Percentiles rank a stretch among this genome's conserved stretches.
Conservation (phyloP, 2,888 invertebrate genomes). For the Plagodis dolabraria region DNA sequence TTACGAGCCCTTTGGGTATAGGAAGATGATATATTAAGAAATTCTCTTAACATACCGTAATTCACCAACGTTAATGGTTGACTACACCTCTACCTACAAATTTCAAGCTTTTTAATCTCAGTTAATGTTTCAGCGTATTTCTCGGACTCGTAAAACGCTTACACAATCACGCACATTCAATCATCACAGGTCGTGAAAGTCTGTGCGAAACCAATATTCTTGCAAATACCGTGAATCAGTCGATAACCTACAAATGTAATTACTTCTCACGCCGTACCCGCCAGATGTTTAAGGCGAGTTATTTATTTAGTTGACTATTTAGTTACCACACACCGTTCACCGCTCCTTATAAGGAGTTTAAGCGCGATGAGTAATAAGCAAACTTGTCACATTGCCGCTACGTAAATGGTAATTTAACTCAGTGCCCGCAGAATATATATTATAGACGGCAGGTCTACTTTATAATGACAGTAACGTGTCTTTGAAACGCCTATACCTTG, state of each 20-base stretch:
- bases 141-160: no score
- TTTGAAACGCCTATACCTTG: not conserved
- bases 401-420: slow-evolving; percentile 39
- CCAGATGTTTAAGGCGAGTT: slow-evolving; percentile 26
- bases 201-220: not conserved
- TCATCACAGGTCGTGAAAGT: no score
- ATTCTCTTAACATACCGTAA: no score
- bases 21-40: no score
- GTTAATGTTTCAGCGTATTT: no score
- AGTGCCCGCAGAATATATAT: slow-evolving; percentile 2
- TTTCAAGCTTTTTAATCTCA: no score
- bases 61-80: no score
- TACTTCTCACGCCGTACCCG: slow-evolving; percentile 24
- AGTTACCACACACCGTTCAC: slow-evolving; percentile 21
- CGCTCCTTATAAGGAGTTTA: slow-evolving; percentile 30
- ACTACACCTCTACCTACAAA: no score
- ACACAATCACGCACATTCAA: no score
- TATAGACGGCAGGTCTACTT: not conserved
- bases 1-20: no score
- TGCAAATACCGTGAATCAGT: slow-evolving; percentile 20
- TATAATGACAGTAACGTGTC: not conserved
- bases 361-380: slow-evolving; percentile 35
- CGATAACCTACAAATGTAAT: slow-evolving; percentile 12
- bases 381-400: slow-evolving; percentile 35
- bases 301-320: slow-evolving; percentile 24